Base-by-base conservation (phyloP, 2,888 invertebrate genomes). In the Macrosiphum euphorbiae region DNA sequence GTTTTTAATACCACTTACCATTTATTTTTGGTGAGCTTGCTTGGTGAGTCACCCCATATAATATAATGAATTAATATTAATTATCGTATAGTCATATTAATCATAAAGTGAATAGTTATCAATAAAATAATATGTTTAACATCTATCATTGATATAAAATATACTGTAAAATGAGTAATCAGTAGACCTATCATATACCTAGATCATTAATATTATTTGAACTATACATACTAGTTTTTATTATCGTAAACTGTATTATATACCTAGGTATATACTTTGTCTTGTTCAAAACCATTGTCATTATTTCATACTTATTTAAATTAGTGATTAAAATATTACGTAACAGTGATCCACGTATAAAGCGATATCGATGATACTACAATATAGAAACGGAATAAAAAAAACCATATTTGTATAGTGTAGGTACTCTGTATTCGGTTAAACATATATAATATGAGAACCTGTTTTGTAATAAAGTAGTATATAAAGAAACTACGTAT, bases 271-370 rank as follows among this genome's bases (percentile, higher is more conserved):
- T 26, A 61, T n/a, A 35, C 55, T 55, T 35, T 8, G 35, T 78
- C 78, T 8, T 20, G 78, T 78, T 78, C 35, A 35, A 78, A 78
- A 78, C 20, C 35, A 41, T 78, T 41, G 35, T 78, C n/a, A 78
- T 78, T 78, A 35, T 35, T 78, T 78, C 35, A 35, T 35, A 78
- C 78, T 78, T 78, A 78, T 78, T 78, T 78, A 78, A 78, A 78
- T 78, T 78, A 78, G 78, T 78, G 78, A 78, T 78, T 78, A 78
- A 78, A 78, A 78, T 78, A 78, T 78, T 78, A 78, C 35, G 35
- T 78, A 78, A 78, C 78, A 78, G 78, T 78, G 78, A 78, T 78
- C 35, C 8, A 20, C 78, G 20, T 41, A 35, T 41, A 78, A 78
- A 78, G 20, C 35, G 35, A 78, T 78, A 78, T 78, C 78, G 35